phyloP scores from a whole-genome alignment of 2,113 vertebrate genomes.

The Anarhynchus alexandrinus region DNA sequence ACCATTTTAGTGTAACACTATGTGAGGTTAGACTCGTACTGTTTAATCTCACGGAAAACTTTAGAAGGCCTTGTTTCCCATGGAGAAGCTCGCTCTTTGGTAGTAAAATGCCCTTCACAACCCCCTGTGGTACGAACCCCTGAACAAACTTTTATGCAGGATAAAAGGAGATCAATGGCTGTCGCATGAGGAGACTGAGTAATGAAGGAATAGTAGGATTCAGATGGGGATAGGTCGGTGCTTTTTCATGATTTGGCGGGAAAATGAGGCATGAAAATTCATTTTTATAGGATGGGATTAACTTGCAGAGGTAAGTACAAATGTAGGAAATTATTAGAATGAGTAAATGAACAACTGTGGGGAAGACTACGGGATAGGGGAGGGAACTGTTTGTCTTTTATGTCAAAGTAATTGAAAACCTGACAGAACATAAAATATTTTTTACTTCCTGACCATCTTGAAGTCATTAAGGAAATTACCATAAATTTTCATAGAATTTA shows the following conservation, averaged over 20 bases:
- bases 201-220: not conserved
- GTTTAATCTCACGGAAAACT: not conserved
- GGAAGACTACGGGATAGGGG: accelerated
- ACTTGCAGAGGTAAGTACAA: not conserved
- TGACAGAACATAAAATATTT: not conserved
- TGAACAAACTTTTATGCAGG: not conserved
- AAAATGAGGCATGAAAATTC: not conserved
- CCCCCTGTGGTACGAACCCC: not conserved
- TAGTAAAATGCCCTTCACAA: not conserved
- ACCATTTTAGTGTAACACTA: not conserved
- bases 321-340: not conserved
- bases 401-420: not conserved
- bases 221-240: not conserved
- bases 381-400: not conserved
- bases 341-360: not conserved
- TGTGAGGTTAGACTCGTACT: not conserved
- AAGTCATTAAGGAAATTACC: slow-evolving; percentile 5
- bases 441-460: not conserved
- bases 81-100: not conserved
- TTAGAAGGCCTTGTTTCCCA: not conserved
- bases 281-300: not conserved
- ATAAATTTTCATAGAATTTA: not conserved
- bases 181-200: not conserved
- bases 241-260: not conserved
- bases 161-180: not conserved